phyloP scores from a whole-genome alignment of 2,113 vertebrate genomes.

The Leiothrix lutea region DNA sequence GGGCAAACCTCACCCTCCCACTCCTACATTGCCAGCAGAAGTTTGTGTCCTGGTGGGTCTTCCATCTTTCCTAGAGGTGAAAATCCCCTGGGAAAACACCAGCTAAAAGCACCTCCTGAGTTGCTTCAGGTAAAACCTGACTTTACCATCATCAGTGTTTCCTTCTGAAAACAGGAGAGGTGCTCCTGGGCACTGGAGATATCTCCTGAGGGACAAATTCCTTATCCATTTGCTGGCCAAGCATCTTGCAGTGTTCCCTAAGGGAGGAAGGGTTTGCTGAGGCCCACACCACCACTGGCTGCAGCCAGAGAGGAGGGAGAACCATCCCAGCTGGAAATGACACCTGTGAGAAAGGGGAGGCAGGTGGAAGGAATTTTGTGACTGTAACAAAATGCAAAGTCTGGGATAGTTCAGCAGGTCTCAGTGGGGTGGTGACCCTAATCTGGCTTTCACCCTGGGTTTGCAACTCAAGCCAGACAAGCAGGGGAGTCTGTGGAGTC shows the following conservation, averaged over 20 bases:
- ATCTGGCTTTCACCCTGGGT: not conserved
- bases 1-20: not conserved
- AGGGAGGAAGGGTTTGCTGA: not conserved
- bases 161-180: not conserved
- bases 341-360: not conserved
- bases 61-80: not conserved
- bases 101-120: not conserved
- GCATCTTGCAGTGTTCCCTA: no score
- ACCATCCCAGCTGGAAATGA: not conserved
- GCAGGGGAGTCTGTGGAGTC: not conserved
- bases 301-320: not conserved
- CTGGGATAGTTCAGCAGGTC: not conserved
- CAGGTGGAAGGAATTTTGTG: not conserved
- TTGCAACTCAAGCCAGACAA: not conserved
- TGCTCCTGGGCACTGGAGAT: not conserved
- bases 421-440: not conserved
- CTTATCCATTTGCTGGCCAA: not conserved
- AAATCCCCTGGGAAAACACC: not conserved
- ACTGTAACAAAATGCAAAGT: not conserved
- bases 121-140: not conserved
- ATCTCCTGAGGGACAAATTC: not conserved
- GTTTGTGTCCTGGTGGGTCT: not conserved
- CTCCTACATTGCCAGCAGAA: not conserved
- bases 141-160: rapidly evolving
- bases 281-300: not conserved